phyloP scores from a whole-genome alignment of 2,113 vertebrate genomes.

The Pterocles burchelli region DNA sequence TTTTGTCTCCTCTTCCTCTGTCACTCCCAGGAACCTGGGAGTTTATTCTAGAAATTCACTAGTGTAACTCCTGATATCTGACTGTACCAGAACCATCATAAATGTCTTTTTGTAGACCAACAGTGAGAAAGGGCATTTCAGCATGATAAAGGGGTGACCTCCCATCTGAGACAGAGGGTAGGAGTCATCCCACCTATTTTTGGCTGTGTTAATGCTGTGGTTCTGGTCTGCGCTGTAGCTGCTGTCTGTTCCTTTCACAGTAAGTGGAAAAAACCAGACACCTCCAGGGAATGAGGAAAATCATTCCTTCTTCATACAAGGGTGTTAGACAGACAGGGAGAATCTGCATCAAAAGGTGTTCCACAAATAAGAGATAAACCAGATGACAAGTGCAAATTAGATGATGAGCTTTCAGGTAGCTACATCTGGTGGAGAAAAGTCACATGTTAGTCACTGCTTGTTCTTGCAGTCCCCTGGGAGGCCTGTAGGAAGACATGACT shows the following conservation, averaged over 20 bases:
- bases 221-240: background rate
- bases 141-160: background rate
- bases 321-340: background rate
- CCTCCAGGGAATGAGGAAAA: background rate
- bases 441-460: background rate
- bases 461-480: background rate
- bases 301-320: background rate
- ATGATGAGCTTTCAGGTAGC: background rate
- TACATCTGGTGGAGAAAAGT: background rate
- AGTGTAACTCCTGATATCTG: background rate
- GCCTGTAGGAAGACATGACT: background rate
- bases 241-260: background rate
- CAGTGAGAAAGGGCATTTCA: background rate
- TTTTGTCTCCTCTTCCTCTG: background rate
- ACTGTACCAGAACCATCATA: background rate
- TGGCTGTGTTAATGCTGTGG: background rate
- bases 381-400: constrained; percentile 30
- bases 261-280: background rate
- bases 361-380: background rate
- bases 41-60: background rate
- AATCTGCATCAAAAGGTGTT: constrained; percentile 7
- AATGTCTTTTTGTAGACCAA: background rate
- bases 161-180: background rate
- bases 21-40: background rate
- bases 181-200: constrained; percentile 2